Evolutionary conservation across 2,888 invertebrate genomes (phyloP).

Genomic region (Pandemis cinnamomeana): DNA sequence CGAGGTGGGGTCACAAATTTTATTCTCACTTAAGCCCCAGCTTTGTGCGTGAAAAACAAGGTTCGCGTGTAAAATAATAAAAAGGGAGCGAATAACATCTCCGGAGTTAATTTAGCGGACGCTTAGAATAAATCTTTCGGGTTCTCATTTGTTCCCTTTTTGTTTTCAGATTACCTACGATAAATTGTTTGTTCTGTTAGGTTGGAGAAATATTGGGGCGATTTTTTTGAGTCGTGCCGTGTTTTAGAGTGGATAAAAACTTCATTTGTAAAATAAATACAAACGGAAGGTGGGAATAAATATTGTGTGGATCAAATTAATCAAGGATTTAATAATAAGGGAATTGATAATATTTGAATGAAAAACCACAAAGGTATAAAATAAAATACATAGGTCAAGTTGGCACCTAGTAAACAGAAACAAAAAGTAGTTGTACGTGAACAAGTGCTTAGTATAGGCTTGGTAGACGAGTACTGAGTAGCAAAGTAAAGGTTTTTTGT

Average conservation of each 20-base stretch:
- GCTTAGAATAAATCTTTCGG: constrained; percentile 65
- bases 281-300: not conserved
- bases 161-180: constrained; percentile 42
- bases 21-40: constrained; percentile 51
- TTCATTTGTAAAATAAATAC: not conserved
- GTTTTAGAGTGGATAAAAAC: not conserved
- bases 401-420: no score
- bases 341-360: no score
- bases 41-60: constrained; percentile 55
- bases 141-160: constrained; percentile 55
- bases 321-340: no score
- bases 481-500: no score
- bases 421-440: no score
- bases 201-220: constrained; percentile 36
- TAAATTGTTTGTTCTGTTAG: constrained; percentile 42
- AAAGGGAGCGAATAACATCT: constrained; percentile 63
- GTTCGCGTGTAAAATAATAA: constrained; percentile 63
- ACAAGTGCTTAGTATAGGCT: no score
- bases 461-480: no score
- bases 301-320: no score
- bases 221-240: constrained; percentile 30
- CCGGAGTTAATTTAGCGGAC: constrained; percentile 62
- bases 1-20: constrained; percentile 52
- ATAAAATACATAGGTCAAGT: no score
- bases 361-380: no score